These are phyloP conservation scores for Crypturellus tataupa DNA, from an alignment of 2,797 vertebrate genomes.

Conservation along the genomic window DNA sequence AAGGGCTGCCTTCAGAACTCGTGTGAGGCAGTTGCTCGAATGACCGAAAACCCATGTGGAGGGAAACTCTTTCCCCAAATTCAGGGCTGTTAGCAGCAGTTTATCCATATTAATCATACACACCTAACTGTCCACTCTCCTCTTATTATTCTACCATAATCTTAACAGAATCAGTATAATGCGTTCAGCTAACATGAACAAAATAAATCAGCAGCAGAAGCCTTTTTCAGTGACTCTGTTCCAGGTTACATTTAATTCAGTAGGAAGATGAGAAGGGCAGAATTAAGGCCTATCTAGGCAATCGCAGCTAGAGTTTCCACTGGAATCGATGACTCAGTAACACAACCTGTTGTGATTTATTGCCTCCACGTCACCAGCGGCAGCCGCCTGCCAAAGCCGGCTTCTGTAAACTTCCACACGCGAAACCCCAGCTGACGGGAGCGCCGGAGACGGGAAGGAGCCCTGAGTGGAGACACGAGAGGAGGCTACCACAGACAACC, in stretches of 20 bases:
- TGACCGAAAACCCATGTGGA: not conserved
- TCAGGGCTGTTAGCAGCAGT: not conserved
- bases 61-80: not conserved
- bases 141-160: not conserved
- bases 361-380: constrained; percentile 1
- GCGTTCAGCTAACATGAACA: not conserved
- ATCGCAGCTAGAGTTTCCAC: constrained; percentile 53
- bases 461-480: not conserved
- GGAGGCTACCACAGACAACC: not conserved
- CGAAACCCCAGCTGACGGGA: not conserved
- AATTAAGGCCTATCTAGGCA: not conserved
- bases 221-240: constrained; percentile 16
- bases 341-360: constrained; percentile 56
- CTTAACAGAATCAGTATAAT: not conserved
- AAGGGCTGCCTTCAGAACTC: not conserved
- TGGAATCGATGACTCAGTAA: constrained; percentile 56
- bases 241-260: not conserved
- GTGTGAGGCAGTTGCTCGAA: not conserved
- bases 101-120: not conserved
- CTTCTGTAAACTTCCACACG: constrained; percentile 46
- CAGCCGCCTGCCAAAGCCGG: constrained; percentile 22
- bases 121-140: not conserved
- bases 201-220: not conserved
- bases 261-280: constrained; percentile 1
- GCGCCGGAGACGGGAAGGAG: not conserved